phyloP scores from a whole-genome alignment of 2,797 vertebrate genomes.

The Chrysocyon brachyurus region DNA sequence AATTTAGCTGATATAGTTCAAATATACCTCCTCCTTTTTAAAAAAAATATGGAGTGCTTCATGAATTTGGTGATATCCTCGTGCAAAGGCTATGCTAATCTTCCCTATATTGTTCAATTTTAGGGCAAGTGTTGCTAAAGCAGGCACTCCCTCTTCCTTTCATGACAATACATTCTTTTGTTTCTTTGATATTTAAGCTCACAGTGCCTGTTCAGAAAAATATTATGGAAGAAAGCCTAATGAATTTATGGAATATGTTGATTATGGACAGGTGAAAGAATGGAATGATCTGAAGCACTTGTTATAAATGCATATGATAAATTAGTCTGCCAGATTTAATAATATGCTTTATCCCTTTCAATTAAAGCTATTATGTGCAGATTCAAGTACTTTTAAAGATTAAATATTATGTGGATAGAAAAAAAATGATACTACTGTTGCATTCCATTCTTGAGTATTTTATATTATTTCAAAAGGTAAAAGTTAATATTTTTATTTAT shows the following conservation, averaged over 20 bases:
- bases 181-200: not conserved
- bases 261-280: conserved; percentile 40
- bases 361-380: not conserved
- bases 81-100: not conserved
- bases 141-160: not conserved
- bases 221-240: not conserved
- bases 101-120: not conserved
- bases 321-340: conserved; percentile 51
- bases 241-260: conserved; percentile 30
- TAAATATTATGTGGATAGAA: not conserved
- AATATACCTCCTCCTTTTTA: not conserved
- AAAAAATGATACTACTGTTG: not conserved
- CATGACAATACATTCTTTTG: not conserved
- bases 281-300: conserved; percentile 61
- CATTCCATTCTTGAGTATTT: not conserved
- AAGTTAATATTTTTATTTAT: conserved; percentile 4
- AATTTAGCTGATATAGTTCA: not conserved
- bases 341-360: conserved; percentile 47
- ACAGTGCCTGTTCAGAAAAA: not conserved
- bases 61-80: not conserved
- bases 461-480: not conserved
- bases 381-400: conserved; percentile 56
- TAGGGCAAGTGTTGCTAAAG: not conserved
- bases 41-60: not conserved
- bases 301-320: conserved; percentile 27